phyloP scores from a whole-genome alignment of 2,113 vertebrate genomes.

The Lamprotornis superbus region DNA sequence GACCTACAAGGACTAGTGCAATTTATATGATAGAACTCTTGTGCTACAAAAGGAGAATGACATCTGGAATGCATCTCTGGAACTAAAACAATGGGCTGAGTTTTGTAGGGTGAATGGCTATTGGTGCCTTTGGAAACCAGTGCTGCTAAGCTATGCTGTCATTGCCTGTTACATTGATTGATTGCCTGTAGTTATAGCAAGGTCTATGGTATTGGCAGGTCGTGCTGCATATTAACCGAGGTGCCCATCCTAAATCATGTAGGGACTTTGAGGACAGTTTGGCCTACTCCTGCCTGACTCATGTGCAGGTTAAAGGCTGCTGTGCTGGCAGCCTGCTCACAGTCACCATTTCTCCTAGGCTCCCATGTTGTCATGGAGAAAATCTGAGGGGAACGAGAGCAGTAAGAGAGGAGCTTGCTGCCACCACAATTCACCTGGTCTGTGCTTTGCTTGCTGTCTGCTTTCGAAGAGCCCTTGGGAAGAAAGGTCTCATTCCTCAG shows the following conservation, averaged over 20 bases:
- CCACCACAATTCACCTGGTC: background rate
- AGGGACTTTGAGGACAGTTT: background rate
- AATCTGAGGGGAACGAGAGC: rapidly evolving
- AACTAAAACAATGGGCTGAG: background rate
- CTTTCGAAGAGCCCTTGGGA: background rate
- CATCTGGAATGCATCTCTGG: background rate
- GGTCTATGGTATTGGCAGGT: background rate
- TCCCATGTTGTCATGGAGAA: background rate
- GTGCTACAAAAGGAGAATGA: background rate
- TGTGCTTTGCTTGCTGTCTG: background rate
- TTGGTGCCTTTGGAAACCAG: background rate
- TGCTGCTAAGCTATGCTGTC: background rate
- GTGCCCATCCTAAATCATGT: background rate
- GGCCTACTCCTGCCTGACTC: background rate
- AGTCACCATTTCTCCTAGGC: background rate
- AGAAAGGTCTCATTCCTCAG: background rate
- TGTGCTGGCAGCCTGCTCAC: background rate
- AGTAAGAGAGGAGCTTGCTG: background rate
- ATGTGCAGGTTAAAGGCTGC: background rate
- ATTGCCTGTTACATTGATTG: background rate
- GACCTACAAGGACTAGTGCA: background rate
- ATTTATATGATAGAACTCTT: background rate
- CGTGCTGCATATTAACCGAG: background rate
- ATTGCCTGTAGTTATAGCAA: background rate
- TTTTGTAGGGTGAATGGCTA: background rate